Evolutionary conservation across 2,888 invertebrate genomes (phyloP).

Genomic region (Lasioglossum marginatum): DNA sequence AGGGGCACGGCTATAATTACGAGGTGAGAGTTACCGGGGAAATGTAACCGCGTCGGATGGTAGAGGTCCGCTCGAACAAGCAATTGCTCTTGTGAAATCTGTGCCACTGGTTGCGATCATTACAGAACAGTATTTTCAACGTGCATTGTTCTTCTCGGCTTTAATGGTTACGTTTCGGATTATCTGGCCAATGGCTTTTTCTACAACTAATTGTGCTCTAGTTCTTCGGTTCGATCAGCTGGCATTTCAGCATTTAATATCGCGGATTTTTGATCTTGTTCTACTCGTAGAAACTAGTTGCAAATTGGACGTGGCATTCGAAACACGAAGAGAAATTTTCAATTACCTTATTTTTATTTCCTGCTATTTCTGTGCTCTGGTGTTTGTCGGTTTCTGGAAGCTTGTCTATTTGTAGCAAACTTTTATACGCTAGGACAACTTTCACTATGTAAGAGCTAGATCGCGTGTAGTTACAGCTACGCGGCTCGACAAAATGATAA

Average conservation of each 20-base stretch:
- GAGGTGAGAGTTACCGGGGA: slow-evolving; percentile 75
- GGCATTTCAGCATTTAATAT: not conserved
- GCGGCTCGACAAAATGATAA: not conserved
- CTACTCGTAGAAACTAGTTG: not conserved
- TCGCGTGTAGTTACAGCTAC: not conserved
- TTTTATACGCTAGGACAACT: not conserved
- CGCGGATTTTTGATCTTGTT: not conserved
- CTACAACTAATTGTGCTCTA: not conserved
- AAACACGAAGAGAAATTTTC: not conserved
- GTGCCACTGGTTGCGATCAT: not conserved
- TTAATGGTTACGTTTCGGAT: not conserved
- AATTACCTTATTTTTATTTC: not conserved
- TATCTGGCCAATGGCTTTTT: not conserved
- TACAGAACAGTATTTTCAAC: not conserved
- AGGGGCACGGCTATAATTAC: slow-evolving; percentile 82
- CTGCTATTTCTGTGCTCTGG: not conserved
- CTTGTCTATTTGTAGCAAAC: not conserved
- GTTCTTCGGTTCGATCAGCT: not conserved
- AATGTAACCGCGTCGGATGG: slow-evolving; percentile 17
- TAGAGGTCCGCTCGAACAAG: not conserved
- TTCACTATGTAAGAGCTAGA: not conserved
- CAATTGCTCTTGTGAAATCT: slow-evolving; percentile 39
- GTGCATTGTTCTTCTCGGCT: not conserved
- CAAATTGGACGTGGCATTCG: not conserved
- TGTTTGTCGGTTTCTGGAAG: not conserved